Evolutionary conservation across 2,113 vertebrate species (phyloP).

Genomic region (Charina bottae): DNA sequence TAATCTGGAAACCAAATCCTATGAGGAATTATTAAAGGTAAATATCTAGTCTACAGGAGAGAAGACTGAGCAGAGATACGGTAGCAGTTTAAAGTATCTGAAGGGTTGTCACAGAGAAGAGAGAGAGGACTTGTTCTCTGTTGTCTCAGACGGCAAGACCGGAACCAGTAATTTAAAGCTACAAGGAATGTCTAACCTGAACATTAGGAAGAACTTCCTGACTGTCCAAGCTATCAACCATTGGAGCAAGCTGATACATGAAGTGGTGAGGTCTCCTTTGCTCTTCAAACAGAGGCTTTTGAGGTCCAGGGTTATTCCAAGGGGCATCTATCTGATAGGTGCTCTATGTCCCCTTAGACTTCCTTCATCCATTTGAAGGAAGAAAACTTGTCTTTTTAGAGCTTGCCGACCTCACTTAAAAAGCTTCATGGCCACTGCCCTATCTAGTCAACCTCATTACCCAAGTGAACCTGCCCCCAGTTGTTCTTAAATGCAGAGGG

Average conservation of each 20-base stretch:
- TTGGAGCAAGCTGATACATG: not conserved
- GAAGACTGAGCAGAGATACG: not conserved
- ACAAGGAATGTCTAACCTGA: not conserved
- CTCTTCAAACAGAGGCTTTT: not conserved
- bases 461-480: slow-evolving; percentile 10
- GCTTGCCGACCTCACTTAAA: not conserved
- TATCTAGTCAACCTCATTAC: not conserved
- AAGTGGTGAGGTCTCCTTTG: not conserved
- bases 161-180: not conserved
- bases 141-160: not conserved
- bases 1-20: not conserved
- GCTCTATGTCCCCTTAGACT: not conserved
- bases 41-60: not conserved
- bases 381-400: not conserved
- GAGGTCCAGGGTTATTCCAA: not conserved
- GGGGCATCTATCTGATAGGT: not conserved
- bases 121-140: not conserved
- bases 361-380: not conserved
- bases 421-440: not conserved
- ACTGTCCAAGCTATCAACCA: not conserved
- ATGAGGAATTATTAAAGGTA: not conserved
- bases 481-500: slow-evolving; percentile 9
- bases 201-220: not conserved
- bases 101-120: not conserved
- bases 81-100: not conserved